A percentile compares a stretch with the other conserved stretches of the same genome.
These are phyloP conservation scores for Hyppa rectilinea DNA, from an alignment of 2,888 invertebrate genomes.

Conservation along the genomic window DNA sequence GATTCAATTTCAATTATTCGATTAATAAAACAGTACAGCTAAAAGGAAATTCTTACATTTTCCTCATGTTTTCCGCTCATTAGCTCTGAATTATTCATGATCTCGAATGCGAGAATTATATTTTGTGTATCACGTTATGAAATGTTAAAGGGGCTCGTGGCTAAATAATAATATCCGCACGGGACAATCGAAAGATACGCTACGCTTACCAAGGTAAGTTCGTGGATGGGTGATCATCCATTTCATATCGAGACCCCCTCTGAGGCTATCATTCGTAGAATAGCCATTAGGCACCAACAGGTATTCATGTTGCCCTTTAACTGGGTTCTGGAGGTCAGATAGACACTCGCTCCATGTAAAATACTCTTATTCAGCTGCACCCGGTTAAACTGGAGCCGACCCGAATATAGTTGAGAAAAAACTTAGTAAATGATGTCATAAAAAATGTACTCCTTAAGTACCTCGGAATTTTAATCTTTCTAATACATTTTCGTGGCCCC, in stretches of 20 bases:
- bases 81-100: conserved; percentile 56
- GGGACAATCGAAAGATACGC: background rate
- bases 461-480: background rate
- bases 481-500: background rate
- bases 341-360: background rate
- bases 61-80: conserved; percentile 46
- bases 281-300: background rate
- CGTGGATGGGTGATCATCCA: background rate
- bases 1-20: conserved; percentile 56
- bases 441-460: conserved; percentile 18
- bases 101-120: conserved; percentile 20
- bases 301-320: background rate
- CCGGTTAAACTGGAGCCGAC: background rate
- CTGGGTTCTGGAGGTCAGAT: background rate
- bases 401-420: background rate
- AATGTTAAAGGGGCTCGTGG: background rate
- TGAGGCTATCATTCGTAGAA: background rate
- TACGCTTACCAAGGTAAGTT: background rate
- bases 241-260: background rate
- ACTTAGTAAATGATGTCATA: background rate
- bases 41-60: conserved; percentile 46
- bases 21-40: conserved; percentile 41
- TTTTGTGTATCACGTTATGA: conserved; percentile 17
- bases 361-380: conserved; percentile 2
- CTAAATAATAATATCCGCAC: background rate